A percentile compares a stretch with the other conserved stretches of the same genome.
Conservation (phyloP, 2,888 invertebrate genomes). For the Ichneumoninae sp. region DNA sequence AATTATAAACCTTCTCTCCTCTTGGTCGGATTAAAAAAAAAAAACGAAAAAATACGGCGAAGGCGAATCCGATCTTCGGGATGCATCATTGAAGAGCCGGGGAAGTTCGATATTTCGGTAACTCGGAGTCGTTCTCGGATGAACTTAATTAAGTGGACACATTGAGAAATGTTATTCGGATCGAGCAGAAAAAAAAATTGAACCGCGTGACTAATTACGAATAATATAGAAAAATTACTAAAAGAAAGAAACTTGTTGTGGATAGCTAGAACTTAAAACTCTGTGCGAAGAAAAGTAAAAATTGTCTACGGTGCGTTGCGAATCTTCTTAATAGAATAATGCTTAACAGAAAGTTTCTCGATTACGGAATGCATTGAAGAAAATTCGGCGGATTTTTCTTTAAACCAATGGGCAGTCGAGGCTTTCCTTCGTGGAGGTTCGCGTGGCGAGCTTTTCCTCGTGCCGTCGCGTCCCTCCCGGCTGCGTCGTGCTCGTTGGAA, state of each 20-base stretch:
- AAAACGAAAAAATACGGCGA: neutral
- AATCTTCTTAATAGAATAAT: too few relatives aligned
- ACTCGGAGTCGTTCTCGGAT: neutral
- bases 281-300: neutral
- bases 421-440: neutral
- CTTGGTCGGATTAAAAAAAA: neutral
- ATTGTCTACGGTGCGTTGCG: neutral
- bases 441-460: neutral
- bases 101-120: neutral
- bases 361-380: neutral
- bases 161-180: neutral
- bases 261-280: neutral
- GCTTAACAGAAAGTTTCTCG: neutral
- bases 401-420: neutral
- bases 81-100: neutral
- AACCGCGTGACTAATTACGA: neutral
- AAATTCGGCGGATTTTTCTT: neutral
- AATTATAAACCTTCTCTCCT: neutral
- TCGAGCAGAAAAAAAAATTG: neutral
- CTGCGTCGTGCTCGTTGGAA: neutral
- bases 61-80: neutral
- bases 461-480: neutral
- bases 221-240: neutral
- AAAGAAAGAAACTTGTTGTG: neutral
- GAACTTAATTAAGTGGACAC: neutral